phyloP scores from a whole-genome alignment of 2,888 invertebrate species.

The Andricus quercusramuli region DNA sequence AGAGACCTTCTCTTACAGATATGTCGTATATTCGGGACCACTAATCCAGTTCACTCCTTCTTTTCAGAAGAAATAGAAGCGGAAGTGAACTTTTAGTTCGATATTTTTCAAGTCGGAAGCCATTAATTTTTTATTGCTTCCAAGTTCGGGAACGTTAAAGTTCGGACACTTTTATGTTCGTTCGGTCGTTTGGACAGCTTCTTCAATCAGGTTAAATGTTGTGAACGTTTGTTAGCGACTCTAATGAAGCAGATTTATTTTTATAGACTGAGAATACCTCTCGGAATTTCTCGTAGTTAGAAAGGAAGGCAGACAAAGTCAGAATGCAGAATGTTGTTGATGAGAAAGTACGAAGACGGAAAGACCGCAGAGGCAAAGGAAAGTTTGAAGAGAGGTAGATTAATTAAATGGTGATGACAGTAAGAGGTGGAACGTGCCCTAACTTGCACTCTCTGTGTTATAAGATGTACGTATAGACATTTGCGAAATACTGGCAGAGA shows the following conservation, averaged over 20 bases:
- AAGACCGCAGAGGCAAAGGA: conserved; percentile 4
- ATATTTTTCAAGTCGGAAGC: not conserved
- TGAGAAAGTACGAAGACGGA: not conserved
- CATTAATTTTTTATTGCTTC: not conserved
- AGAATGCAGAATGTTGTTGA: not conserved
- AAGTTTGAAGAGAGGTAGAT: conserved; percentile 28
- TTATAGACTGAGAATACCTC: not conserved
- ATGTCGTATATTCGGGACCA: too few species aligned
- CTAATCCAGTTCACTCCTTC: too few species aligned
- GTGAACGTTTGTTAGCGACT: not conserved
- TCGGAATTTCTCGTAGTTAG: not conserved
- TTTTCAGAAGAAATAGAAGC: too few species aligned
- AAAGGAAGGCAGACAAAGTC: not conserved
- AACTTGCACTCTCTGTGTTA: conserved; percentile 3
- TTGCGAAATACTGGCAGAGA: conserved; percentile 23
- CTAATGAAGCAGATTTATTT: not conserved
- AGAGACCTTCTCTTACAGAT: too few species aligned
- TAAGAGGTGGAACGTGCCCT: not conserved
- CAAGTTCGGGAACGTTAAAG: not conserved
- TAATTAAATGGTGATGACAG: conserved; percentile 31
- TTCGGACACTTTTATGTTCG: not conserved
- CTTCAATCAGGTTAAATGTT: not conserved
- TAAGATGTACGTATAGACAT: conserved; percentile 22
- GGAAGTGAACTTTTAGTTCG: too few species aligned
- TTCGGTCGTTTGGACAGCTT: not conserved